Evolutionary conservation across 2,888 invertebrate species (phyloP).

Genomic region (Mythimna lalbum): DNA sequence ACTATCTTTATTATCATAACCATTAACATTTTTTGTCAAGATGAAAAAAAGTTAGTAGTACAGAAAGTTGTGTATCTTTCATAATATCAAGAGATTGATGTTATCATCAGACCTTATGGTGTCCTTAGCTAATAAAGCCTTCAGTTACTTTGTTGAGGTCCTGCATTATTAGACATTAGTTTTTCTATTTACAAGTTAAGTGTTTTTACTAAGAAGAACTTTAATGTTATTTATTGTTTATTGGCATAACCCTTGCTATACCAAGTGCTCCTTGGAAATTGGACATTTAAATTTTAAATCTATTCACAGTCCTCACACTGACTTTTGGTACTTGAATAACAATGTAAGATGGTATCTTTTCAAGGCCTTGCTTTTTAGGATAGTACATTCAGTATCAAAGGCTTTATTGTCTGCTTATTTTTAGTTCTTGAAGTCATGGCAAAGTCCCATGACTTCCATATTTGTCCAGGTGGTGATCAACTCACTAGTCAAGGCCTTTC

Average conservation of each 20-base stretch:
- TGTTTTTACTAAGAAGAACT: not conserved
- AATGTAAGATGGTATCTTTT: not conserved
- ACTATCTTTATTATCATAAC: not conserved
- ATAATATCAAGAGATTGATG: not conserved
- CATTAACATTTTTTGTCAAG: not conserved
- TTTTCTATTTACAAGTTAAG: not conserved
- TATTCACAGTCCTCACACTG: not conserved
- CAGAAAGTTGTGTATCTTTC: not conserved
- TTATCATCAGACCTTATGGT: no score
- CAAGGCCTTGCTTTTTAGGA: not conserved
- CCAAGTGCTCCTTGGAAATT: not conserved
- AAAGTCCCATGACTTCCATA: no score
- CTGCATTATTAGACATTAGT: not conserved
- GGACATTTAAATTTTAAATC: not conserved
- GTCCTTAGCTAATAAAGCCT: not conserved
- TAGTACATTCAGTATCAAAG: not conserved
- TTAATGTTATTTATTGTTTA: not conserved
- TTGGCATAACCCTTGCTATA: conserved; percentile 11
- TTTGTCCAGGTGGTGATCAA: not conserved
- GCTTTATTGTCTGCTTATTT: not conserved
- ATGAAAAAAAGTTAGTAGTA: not conserved
- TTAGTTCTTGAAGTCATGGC: no score
- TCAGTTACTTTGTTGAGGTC: not conserved
- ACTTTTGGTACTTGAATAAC: not conserved
- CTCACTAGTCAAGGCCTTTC: not conserved